Evolutionary conservation across 2,113 vertebrate species (phyloP), one percentile per base, ranked within the genome.

Genomic region (Ovis aries): DNA sequence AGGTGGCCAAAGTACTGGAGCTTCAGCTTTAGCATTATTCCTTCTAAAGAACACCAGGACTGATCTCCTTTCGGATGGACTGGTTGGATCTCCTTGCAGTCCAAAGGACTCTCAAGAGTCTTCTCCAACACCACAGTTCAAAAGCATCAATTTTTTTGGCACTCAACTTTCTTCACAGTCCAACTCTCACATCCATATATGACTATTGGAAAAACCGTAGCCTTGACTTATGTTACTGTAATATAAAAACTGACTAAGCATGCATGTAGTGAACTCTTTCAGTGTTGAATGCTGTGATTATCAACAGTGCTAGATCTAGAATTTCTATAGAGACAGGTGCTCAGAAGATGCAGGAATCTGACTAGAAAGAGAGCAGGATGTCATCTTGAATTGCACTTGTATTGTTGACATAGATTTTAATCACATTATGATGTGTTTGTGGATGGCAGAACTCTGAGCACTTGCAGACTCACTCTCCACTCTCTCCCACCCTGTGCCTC

Each of bases 401-500:
- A 23, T 13, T 17, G 17, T 52, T 64, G 74, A 57, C 14, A 89
- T 8, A 89, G 16, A n/a, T 67, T 96, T 13, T 84, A 17, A 5
- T 81, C 45, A 5, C 4, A 17, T 82, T 23, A 4, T 14, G 53
- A 36, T 27, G 13, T 14, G 11, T 25, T 64, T 87, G 25, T 4
- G 3, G 17, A 91, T 21, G 27, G 7, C 7, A 9, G 7, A 17
- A 5, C 11, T 60, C 87, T 53, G 9, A 52, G 7, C 2, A 50
- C 27, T 25, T 94, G 50, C 21, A 92, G 29, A 52, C 12, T 2
- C 10, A 14, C 13, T 67, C 16, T 40, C 11, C 0, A 7, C 11
- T 36, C 7, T 55, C 50, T 9, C 3, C 4, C 6, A 1, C 5
- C 50, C 8, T 23, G 3, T 25, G 7, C 50, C 12, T 50, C 3